Base-by-base conservation (phyloP, 2,113 vertebrate species). In the Syngnathus scovelli region DNA sequence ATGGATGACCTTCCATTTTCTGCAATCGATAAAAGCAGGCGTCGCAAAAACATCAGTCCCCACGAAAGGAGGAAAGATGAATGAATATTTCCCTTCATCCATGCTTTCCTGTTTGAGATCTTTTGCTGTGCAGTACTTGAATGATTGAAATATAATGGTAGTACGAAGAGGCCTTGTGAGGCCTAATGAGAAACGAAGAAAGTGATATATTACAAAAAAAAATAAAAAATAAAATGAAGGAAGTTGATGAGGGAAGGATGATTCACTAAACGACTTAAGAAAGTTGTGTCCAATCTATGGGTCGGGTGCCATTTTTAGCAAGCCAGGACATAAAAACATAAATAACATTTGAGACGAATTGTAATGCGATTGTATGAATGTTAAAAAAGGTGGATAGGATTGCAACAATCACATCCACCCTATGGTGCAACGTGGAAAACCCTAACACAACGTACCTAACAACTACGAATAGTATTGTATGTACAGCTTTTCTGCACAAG, bases 1-100 rank as follows among this genome's bases (percentile, higher is more conserved):
- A 66, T 72, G 51, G 54, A 81, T 70, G 80, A 79, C 81, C 79
- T 80, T 85, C 81, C 62, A 67, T 60, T 78, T 67, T 66, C 62
- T 60, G 13, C 19, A 36, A 69, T 83, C 75, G 27, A 83, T 85
- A 68, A 49, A 70, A 27, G 49, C 54, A 48, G 2, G 75, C 46
- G 1, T 64, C 13, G 43, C 65, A 49, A 66, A 76, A 69, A 74
- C 64, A 76, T 78, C 69, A 67, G 67, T 16, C 27, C 12, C 68
- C 60, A 36, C 38, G 71, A 64, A 65, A 71, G 27, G 9, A 80
- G 33, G 51, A 23, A 67, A 80, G 77, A 83, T 49, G 76, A 79
- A 83, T 78, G 76, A 79, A 83, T 78, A 76, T 84, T 77, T 76
- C 7, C 67, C 21, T 54, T n/a, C 2, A 1, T 63, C 61, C 61